Evolutionary conservation across 2,797 vertebrate genomes (phyloP).

Genomic region (Salarias fasciatus): DNA sequence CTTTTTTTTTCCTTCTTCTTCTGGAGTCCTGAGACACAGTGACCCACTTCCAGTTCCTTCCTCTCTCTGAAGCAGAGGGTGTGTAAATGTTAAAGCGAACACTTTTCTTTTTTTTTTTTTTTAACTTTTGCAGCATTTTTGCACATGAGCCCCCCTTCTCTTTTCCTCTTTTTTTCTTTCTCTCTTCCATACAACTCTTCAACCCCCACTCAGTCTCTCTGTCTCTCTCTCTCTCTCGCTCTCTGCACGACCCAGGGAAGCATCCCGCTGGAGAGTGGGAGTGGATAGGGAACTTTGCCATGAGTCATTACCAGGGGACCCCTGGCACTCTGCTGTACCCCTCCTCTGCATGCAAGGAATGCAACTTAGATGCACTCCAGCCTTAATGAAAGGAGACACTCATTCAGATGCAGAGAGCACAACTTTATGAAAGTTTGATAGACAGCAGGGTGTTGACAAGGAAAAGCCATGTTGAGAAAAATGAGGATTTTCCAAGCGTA

Average conservation of each 20-base stretch:
- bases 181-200: conserved; percentile 26
- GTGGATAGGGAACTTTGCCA: conserved; percentile 69
- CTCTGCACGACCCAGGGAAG: conserved; percentile 36
- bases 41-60: conserved; percentile 80
- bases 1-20: conserved; percentile 20
- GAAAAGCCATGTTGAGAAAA: conserved; percentile 48
- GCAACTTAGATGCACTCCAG: conserved; percentile 59
- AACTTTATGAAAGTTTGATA: conserved; percentile 64
- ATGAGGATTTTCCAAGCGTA: conserved; percentile 48
- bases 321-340: conserved; percentile 67
- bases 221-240: conserved; percentile 1
- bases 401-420: conserved; percentile 63
- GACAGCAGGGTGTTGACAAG: conserved; percentile 54
- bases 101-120: too few relatives aligned
- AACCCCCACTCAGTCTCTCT: conserved; percentile 5
- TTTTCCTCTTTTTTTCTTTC: conserved; percentile 1
- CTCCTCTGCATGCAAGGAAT: conserved; percentile 75
- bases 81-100: conserved; percentile 57
- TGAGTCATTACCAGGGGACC: conserved; percentile 74
- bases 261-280: conserved; percentile 56
- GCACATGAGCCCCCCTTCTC: conserved; percentile 4
- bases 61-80: conserved; percentile 42
- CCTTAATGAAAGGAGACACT: conserved; percentile 61
- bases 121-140: conserved; percentile 67
- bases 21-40: conserved; percentile 75